Percentiles rank a stretch among this genome's conserved stretches.
phyloP scores from a whole-genome alignment of 2,113 vertebrate genomes.

The Empidonax alnorum region DNA sequence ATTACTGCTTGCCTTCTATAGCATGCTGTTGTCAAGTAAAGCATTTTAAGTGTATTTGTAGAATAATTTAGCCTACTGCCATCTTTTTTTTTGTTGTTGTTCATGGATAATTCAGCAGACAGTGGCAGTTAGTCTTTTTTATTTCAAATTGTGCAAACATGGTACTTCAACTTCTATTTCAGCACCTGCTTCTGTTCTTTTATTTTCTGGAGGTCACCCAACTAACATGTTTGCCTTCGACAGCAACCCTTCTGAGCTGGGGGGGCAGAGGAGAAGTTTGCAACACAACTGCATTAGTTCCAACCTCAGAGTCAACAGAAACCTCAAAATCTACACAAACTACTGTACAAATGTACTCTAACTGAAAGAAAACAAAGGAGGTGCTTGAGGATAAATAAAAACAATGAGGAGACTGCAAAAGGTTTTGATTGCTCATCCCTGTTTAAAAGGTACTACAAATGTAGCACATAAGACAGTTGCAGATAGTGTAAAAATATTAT shows the following conservation, averaged over 20 bases:
- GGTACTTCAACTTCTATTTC: neutral
- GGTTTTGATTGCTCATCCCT: neutral
- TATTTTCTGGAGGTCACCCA: neutral
- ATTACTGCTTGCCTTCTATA: neutral
- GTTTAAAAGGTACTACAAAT: neutral
- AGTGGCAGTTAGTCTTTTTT: neutral
- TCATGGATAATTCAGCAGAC: neutral
- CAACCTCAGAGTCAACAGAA: neutral
- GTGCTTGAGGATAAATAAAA: neutral
- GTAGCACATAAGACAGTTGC: neutral
- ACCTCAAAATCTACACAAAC: neutral
- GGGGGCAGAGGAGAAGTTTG: neutral
- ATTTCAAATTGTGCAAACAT: neutral
- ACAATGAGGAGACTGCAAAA: neutral
- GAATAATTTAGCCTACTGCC: neutral
- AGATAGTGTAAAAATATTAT: neutral
- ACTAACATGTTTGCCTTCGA: neutral
- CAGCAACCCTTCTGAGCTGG: neutral
- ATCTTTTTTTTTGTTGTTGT: neutral
- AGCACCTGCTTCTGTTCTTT: neutral
- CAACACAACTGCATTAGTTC: neutral
- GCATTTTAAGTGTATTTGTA: neutral
- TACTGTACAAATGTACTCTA: rapidly evolving
- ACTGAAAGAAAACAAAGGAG: neutral
- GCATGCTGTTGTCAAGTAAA: neutral